Evolutionary conservation across 2,888 invertebrate genomes (phyloP), one percentile per base, ranked within the genome.

Genomic region (Trichopoda pennipes): DNA sequence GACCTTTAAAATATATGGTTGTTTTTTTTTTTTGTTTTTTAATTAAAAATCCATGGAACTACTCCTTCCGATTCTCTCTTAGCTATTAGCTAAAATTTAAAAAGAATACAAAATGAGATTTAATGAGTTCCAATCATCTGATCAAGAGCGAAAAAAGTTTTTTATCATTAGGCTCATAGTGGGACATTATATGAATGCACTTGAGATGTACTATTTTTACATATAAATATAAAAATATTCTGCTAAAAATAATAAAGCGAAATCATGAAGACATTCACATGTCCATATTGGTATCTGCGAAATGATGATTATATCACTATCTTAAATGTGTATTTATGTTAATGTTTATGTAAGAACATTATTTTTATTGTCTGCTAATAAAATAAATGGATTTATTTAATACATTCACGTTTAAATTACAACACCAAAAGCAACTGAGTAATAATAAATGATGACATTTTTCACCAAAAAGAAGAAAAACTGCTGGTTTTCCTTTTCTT

Each of bases 301-400:
- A 68, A 4, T 32, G 32, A 55, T 28, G 10, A 38, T 10, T 12
- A 38, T 38, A 12, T 38, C 38, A 38, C 12, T 38, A 38, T 38
- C 38, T 23, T 21, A 63, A 58, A 64, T 66, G 38, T 74, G 51
- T 38, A 49, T 74, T 60, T 58, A 63, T 77, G 70, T 77, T 63
- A 56, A 70, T 70, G 63, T 77, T 55, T 66, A 70, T 70, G 85
- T 86, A 70, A 86, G 86, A 86, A 88, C 88, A 88, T 86, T 74
- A 74, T 75, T 79, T 89, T 89, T 90, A 88, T 89, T 87, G 88
- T 87, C 86, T 85, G 84, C 87, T 88, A 88, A 89, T 89, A 89
- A 89, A 90, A 87, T 89, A 88, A 90, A 90, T 90, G 90, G 89
- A 90, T 88, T 88, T 88, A 88, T 88, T 87, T 86, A 86, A 86